phyloP scores from a whole-genome alignment of 2,888 invertebrate genomes.

The Cryptocheilus praepositus region DNA sequence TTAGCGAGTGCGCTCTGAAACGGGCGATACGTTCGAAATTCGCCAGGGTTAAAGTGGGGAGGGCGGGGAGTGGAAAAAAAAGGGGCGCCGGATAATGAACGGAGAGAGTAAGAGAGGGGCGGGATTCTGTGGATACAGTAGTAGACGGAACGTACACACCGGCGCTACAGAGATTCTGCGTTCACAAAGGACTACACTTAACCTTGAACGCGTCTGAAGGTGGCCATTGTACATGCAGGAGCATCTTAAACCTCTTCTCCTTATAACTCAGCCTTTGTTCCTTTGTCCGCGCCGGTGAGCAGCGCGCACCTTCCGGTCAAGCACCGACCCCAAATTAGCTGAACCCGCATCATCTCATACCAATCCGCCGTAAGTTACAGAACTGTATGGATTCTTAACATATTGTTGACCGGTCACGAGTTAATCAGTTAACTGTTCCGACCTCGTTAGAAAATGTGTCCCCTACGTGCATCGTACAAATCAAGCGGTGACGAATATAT shows the following conservation, averaged over 20 bases:
- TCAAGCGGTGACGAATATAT: too few species aligned
- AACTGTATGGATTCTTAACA: too few species aligned
- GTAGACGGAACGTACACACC: neutral
- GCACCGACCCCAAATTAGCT: too few species aligned
- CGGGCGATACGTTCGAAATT: conserved; percentile 15
- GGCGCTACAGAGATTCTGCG: conserved; percentile 19
- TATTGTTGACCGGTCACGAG: too few species aligned
- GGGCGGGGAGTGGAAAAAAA: conserved; percentile 9
- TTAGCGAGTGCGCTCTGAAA: conserved; percentile 36
- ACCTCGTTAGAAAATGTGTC: too few species aligned
- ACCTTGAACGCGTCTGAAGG: conserved; percentile 35
- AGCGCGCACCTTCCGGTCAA: neutral
- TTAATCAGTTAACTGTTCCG: too few species aligned
- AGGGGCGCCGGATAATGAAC: conserved; percentile 6
- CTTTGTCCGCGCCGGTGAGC: too few species aligned
- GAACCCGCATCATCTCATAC: too few species aligned
- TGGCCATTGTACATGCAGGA: too few species aligned
- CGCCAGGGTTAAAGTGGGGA: neutral
- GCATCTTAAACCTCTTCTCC: neutral
- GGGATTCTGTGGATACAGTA: neutral
- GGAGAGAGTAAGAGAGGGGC: conserved; percentile 18
- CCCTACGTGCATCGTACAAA: too few species aligned
- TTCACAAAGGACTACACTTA: conserved; percentile 27
- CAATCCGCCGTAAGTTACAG: too few species aligned
- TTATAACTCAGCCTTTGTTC: too few species aligned